Base-by-base conservation (phyloP, 2,113 vertebrate species). In the Pangasianodon gigas region DNA sequence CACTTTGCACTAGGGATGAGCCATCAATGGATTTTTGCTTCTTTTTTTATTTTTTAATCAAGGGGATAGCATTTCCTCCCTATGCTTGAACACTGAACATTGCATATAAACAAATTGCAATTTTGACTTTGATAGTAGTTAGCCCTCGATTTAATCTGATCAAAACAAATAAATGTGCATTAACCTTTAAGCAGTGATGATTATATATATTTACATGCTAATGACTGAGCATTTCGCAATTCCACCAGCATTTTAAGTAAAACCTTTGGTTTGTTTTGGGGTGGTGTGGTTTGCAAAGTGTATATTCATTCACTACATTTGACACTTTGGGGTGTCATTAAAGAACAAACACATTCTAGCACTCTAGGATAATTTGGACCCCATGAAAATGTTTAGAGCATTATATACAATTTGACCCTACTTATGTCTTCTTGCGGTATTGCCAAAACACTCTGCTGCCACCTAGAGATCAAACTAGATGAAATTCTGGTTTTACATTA, bases 391-490 rank as follows among this genome's bases (percentile, higher is more conserved):
- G 14, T 52, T 81, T 81, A 29, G 46, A 51, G 10, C 24, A 52
- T 80, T 29, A 51, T 16, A 51, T 52, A 82, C 29, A 32, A 32
- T 54, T 82, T 82, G 51, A 32, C 6, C 51, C 79, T 82, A 21
- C 2, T 54, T 3, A 32, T 4, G 29, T 26, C 1, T 60, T 13
- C 11, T 62, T 84, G 29, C 6, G 0, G 37, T 84, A 29, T 81
- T 26, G 29, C 71, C 41, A 37, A 44, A 60, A 67, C 60, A 75
- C 86, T 84, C 83, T 91, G 91, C 91, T 90, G 89, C 89, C 83
- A 85, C 83, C 91, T 90, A 82, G 18, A 16, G 91, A 54, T 65
- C 37, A 86, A 71, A 69, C 41, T 19, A 21, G 19, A 24, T 62
- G 41, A 48, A n/a, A 65, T 46, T 46, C 16, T 67, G 26, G 14